These are phyloP conservation scores for Falco naumanni DNA, from an alignment of 2,797 vertebrate genomes.

Conservation along the genomic window DNA sequence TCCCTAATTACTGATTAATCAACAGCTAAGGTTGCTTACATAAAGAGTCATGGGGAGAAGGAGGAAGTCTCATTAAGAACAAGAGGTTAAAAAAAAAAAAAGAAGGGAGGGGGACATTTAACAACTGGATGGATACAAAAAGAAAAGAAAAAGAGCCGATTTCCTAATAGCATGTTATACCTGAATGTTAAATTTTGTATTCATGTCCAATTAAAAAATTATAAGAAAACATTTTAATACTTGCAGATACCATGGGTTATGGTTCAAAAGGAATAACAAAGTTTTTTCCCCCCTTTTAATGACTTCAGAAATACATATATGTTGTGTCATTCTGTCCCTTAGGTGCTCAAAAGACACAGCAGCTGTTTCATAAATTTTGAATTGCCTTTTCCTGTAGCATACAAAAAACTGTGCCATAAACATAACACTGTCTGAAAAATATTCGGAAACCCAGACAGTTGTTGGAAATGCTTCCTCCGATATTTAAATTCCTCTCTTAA, in stretches of 20 bases:
- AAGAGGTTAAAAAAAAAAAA: constrained; percentile 47
- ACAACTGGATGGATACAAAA: constrained; percentile 15
- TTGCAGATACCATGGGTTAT: background rate
- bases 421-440: constrained; percentile 51
- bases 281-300: background rate
- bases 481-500: constrained; percentile 48
- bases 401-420: constrained; percentile 48
- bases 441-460: constrained; percentile 50
- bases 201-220: constrained; percentile 49
- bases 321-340: constrained; percentile 48
- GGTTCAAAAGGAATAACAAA: constrained; percentile 24
- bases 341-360: constrained; percentile 47
- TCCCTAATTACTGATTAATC: constrained; percentile 76
- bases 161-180: constrained; percentile 13
- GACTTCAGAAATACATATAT: constrained; percentile 36
- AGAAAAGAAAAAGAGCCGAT: background rate
- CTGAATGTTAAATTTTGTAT: background rate
- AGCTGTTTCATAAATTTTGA: constrained; percentile 68
- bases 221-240: constrained; percentile 1
- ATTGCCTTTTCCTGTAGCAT: constrained; percentile 54
- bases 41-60: constrained; percentile 68
- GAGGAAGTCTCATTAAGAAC: constrained; percentile 75
- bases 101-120: background rate
- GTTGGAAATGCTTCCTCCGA: constrained; percentile 41
- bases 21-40: constrained; percentile 69